A percentile compares a stretch with the other conserved stretches of the same genome.
Conservation (phyloP, 2,888 invertebrate species). For the Chrysomela aeneicollis region DNA sequence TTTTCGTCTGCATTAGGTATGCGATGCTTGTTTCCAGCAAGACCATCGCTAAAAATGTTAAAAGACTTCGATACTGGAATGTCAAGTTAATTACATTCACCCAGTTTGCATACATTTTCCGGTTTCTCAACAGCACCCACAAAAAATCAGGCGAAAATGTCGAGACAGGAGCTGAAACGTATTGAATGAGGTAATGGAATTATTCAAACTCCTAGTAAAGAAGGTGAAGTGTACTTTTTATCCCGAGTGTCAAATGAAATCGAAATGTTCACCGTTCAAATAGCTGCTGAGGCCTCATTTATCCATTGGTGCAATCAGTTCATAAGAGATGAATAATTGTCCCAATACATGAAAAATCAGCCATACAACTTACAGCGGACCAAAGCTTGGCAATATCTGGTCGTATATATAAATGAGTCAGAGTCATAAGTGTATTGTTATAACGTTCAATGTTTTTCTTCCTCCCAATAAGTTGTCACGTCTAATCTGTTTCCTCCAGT, state of each 20-base stretch:
- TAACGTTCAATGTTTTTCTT: no score
- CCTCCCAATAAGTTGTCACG: no score
- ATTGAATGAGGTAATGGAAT: not conserved
- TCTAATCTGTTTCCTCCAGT: not conserved
- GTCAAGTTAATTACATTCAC: conserved; percentile 62
- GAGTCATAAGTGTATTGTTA: not conserved
- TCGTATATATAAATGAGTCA: no score
- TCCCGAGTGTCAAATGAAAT: no score
- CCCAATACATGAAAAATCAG: no score
- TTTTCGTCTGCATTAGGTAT: conserved; percentile 58
- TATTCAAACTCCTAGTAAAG: not conserved
- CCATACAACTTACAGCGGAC: no score
- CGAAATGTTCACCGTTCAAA: no score
- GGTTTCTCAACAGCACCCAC: conserved; percentile 25
- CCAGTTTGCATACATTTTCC: conserved; percentile 58
- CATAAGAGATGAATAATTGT: no score
- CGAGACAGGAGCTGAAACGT: not conserved
- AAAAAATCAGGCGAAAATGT: conserved; percentile 25
- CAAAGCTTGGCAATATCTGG: no score
- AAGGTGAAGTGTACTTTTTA: no score
- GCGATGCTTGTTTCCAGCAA: conserved; percentile 58
- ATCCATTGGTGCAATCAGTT: no score
- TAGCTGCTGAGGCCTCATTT: no score
- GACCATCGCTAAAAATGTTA: conserved; percentile 60
- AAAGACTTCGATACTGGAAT: conserved; percentile 61